Base-by-base conservation (phyloP, 1,140 invertebrate species). In the Bombus soroeensis region DNA sequence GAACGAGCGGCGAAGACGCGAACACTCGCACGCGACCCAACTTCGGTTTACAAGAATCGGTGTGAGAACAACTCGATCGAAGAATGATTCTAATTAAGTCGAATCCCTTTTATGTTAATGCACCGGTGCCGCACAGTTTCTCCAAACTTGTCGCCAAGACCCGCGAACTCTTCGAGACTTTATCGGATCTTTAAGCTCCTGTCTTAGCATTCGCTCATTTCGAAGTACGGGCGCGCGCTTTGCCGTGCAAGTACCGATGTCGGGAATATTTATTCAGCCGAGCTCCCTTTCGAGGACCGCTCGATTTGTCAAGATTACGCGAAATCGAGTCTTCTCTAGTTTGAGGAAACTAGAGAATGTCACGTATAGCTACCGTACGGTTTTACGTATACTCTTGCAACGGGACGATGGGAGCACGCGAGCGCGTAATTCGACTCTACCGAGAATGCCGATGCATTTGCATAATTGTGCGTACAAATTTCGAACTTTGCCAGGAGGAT, bases 391-490 rank as follows among this genome's bases (percentile, higher is more conserved):
- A 32, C 25, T 37, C 25, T 13, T 5, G 28, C 43, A 15, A 22
- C 18, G 28, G n/a, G 47, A n/a, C 73, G 72, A 34, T 41, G 71
- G 72, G 41, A 3, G 47, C 18, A 53, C 53, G 74, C 32, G 32
- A 15, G 25, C 75, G 34, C 22, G 57, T 39, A 62, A 39, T 32
- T 25, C 25, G 32, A 25, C 25, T 28, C 47, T 37, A 25, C 57
- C 15, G 34, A 91, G 89, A 89, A 94, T 92, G 82, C 88, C 90
- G 88, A 88, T 87, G 91, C 87, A 94, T 94, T 94, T 94, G 83
- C 93, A 94, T 94, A 94, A 94, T 94, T 94, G 93, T 92, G 92
- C 90, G 92, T 94, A 93, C 92, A 94, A 93, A 94, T 94, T 94
- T 90, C 88, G 72, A 94, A 94, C 89, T 94, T 93, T 86, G 85